phyloP scores from a whole-genome alignment of 2,113 vertebrate species.

The Sminthopsis crassicaudata region DNA sequence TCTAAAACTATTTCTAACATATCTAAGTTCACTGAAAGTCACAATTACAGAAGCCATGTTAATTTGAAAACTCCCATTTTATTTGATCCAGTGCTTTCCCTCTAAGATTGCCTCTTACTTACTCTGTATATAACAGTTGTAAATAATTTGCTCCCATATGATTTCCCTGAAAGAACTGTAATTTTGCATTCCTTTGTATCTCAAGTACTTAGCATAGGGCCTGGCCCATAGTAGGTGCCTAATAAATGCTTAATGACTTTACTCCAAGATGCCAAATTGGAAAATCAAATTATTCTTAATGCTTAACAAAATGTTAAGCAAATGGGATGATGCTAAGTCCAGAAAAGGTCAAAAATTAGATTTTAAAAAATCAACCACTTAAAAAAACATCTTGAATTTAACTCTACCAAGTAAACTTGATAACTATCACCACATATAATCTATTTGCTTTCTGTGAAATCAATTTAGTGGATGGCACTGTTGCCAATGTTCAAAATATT shows the following conservation, averaged over 20 bases:
- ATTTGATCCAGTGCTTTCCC: background rate
- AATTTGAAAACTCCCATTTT: background rate
- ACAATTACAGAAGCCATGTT: background rate
- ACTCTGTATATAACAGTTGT: background rate
- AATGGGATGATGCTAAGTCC: background rate
- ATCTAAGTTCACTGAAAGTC: background rate
- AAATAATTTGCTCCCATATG: background rate
- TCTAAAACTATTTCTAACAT: background rate
- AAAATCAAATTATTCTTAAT: background rate
- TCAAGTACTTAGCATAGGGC: background rate
- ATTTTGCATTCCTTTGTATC: background rate
- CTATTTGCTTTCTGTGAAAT: slow-evolving; percentile 33
- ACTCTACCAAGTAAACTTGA: background rate
- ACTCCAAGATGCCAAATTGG: background rate
- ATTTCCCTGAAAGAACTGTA: background rate
- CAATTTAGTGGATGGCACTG: background rate
- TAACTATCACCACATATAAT: background rate
- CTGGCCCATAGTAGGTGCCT: background rate
- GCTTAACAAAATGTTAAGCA: background rate
- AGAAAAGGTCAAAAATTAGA: background rate
- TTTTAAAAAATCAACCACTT: background rate
- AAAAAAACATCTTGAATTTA: background rate
- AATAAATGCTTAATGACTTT: background rate
- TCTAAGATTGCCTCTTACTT: background rate
- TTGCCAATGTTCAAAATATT: slow-evolving; percentile 21